Conservation (phyloP, 2,797 vertebrate species). For the Eulemur rubriventer region DNA sequence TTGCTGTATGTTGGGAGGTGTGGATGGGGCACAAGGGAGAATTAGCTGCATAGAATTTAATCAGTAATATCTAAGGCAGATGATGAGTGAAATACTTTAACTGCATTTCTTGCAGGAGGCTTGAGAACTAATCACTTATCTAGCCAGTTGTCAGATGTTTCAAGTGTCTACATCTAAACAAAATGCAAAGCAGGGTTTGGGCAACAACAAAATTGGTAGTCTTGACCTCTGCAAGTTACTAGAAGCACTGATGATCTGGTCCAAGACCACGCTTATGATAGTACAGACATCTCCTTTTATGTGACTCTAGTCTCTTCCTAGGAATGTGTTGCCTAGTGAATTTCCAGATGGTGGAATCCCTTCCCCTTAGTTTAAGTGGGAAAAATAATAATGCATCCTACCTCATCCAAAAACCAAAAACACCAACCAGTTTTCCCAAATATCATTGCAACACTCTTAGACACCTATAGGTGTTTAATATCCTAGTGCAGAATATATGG, state of each 20-base stretch:
- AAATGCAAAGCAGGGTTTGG: not conserved
- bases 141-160: not conserved
- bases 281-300: not conserved
- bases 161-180: not conserved
- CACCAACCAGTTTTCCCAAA: not conserved
- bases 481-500: not conserved
- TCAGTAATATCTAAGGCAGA: not conserved
- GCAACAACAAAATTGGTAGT: not conserved
- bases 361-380: not conserved
- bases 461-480: not conserved
- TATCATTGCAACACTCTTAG: not conserved
- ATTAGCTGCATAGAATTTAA: not conserved
- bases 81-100: not conserved
- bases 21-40: not conserved
- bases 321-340: not conserved
- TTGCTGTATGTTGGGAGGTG: not conserved
- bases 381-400: not conserved
- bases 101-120: not conserved
- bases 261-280: not conserved
- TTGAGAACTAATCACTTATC: not conserved
- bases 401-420: constrained; percentile 39
- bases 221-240: not conserved
- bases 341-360: not conserved
- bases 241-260: not conserved
- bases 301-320: not conserved